Base-by-base conservation (phyloP, 2,113 vertebrate genomes). In the Dicentrarchus labrax region DNA sequence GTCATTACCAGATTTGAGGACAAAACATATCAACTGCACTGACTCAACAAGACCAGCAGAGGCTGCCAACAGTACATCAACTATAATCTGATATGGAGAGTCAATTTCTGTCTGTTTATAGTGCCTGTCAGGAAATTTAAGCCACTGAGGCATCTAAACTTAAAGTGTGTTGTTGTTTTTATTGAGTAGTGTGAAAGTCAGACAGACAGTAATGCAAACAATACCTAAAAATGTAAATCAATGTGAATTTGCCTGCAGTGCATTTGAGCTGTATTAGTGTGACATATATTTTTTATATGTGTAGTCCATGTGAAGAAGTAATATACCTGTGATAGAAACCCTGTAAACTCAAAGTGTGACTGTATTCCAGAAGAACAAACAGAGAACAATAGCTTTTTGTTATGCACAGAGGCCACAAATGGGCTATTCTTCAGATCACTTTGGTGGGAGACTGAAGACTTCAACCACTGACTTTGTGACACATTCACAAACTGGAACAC, bases 351-450 rank as follows among this genome's bases (percentile, higher is more conserved):
- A 36, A 62, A 56, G 60, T 78, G 69, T 24, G 60, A n/a, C 10
- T 53, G 16, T 2, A 10, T 21, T 30, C 15, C n/a, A 57, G 7
- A 13, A 68, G 24, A 45, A n/a, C 15, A 60, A 60, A 51, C 56
- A 6, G 11, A 6, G 38, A 84, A 89, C 83, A 91, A 87, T 43
- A n/a, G 65, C 24, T 67, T 50, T 45, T 76, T 85, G 82, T 83
- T 9, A 11, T 6, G 54, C 11, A 53, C 48, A 38, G 13, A 69
- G 39, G 53, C n/a, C 2, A 84, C 62, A 87, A 89, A 81, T 41
- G 43, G 43, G 9, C 72, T 72, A 80, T 86, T 83, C 81, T 83
- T 75, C 30, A 41, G 6, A 69, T 75, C 19, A 39, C 51, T 59
- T 24, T 38, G 54, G 30, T 6, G 5, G 36, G 53, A 69, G 9